These are phyloP conservation scores for Opisthograptis luteolata DNA, from an alignment of 2,888 invertebrate genomes.

Conservation along the genomic window DNA sequence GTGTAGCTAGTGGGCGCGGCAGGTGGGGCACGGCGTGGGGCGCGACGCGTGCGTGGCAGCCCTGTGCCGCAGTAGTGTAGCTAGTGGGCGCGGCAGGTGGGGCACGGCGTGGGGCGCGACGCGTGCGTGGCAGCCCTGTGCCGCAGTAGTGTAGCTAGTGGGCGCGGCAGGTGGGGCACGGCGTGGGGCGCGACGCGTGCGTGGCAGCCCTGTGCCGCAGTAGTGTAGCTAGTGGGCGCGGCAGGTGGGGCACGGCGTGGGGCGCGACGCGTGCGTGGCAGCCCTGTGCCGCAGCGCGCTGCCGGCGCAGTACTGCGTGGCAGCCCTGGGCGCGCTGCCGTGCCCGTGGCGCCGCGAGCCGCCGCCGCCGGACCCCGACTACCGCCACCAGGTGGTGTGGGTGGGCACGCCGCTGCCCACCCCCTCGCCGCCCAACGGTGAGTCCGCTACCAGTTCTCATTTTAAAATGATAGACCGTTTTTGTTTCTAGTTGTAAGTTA, in stretches of 20 bases:
- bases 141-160: neutral
- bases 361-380: slow-evolving; percentile 90
- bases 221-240: neutral
- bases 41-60: no score
- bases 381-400: slow-evolving; percentile 97
- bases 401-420: slow-evolving; percentile 98
- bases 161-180: slow-evolving; percentile 59
- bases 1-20: no score
- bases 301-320: slow-evolving; percentile 97
- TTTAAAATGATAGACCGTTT: no score
- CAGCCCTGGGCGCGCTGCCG: slow-evolving; percentile 93
- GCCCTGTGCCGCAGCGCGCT: slow-evolving; percentile 98
- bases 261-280: slow-evolving; percentile 97
- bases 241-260: slow-evolving; percentile 79
- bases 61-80: no score
- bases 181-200: no score
- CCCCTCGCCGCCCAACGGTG: slow-evolving; percentile 89
- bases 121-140: no score
- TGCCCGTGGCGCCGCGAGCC: slow-evolving; percentile 95
- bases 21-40: no score
- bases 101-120: no score
- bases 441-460: slow-evolving; percentile 16
- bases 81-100: no score
- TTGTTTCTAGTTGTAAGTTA: no score
- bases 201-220: no score